Evolutionary conservation across 2,888 invertebrate species (phyloP), one percentile per base, ranked within the genome.

Genomic region (Ametastegia equiseti): DNA sequence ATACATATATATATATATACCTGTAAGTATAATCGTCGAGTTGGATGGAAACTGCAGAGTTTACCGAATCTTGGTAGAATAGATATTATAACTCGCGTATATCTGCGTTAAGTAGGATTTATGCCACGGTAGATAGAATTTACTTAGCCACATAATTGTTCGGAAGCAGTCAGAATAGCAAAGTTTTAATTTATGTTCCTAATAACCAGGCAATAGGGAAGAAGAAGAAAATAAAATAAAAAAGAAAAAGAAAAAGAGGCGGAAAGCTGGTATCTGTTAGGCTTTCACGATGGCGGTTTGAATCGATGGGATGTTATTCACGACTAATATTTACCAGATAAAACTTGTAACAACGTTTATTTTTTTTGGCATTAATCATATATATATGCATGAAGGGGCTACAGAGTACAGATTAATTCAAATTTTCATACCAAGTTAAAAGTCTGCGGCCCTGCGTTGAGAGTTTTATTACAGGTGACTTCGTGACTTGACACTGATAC

Each of bases 71-170:
- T 75, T 75, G 27, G 75, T 75, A 75, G 75, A 75, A 75, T 54
- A 54, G 75, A 75, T 75, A 75, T 75, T 75, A 75, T 50, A 75
- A 75, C 54, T 54, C 75, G 75, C 54, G 54, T 75, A 75, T 75
- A 75, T 75, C 75, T 75, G 75, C 75, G 75, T 75, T 75, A 75
- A 30, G 36, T 54, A 54, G 75, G 33, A 75, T 50, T 75, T 54
- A 75, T 75, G 33, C 75, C 23, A 33, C 54, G 50, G 54, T 75
- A 54, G 75, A 75, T 75, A 75, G 75, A 75, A 54, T 75, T 54
- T 75, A 75, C 75, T 75, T 75, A 75, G 54, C 75, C 75, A 75
- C 75, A 75, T 75, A 75, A 75, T 54, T 75, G 75, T 75, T 54
- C 36, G 54, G 19, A 75, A 54, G 36, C 75, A 36, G 75, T 36